Conservation (phyloP, 2,888 invertebrate genomes). For the Parochlus steinenii region DNA sequence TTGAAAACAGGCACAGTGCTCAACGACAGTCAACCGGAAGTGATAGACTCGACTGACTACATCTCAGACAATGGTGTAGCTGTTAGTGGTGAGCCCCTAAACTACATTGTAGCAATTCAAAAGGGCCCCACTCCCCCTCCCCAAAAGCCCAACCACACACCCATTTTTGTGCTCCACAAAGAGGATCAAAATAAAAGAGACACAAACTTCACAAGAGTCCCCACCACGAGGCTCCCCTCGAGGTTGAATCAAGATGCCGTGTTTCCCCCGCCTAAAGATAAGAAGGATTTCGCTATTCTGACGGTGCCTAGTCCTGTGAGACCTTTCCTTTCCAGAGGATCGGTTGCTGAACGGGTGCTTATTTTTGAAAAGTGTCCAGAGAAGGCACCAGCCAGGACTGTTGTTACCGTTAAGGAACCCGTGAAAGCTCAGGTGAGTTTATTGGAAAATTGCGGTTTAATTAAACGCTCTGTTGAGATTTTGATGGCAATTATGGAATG, state of each 20-base stretch:
- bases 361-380: constrained; percentile 84
- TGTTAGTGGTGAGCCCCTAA: constrained; percentile 39
- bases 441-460: no score
- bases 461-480: no score
- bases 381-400: constrained; percentile 29
- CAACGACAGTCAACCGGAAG: constrained; percentile 15
- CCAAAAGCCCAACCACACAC: constrained; percentile 11
- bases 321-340: constrained; percentile 74
- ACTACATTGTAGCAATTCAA: constrained; percentile 38
- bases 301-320: constrained; percentile 45
- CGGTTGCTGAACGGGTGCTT: constrained; percentile 77
- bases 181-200: constrained; percentile 5
- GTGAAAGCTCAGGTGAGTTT: constrained; percentile 34
- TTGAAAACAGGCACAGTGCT: constrained; percentile 54
- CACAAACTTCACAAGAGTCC: constrained; percentile 5
- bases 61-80: not conserved
- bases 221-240: constrained; percentile 5
- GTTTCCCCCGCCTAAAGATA: no score
- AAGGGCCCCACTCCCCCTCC: not conserved
- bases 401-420: constrained; percentile 16
- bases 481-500: no score
- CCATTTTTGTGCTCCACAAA: constrained; percentile 10
- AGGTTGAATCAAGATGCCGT: constrained; percentile 20
- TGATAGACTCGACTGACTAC: constrained; percentile 15
- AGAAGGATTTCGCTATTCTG: constrained; percentile 16